Conservation (phyloP, 2,888 invertebrate species). For the Sminthurides aquaticus region DNA sequence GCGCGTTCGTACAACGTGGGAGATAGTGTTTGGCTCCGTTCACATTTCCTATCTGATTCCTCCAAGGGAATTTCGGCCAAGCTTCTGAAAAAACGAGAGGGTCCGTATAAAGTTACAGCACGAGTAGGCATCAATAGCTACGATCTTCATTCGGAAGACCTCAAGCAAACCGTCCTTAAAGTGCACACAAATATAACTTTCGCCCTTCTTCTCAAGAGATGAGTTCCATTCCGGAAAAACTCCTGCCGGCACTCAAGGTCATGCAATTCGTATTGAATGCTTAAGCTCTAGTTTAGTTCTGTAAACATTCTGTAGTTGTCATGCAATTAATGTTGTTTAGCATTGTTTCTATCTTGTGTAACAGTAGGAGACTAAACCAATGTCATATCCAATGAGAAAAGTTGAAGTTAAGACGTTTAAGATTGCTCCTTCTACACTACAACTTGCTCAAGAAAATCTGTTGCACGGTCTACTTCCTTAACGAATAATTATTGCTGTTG, state of each 20-base stretch:
- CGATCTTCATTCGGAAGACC: not conserved
- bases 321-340: too few relatives aligned
- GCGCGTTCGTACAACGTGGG: not conserved
- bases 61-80: conserved; percentile 1
- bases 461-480: not conserved
- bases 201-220: too few relatives aligned
- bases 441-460: not conserved
- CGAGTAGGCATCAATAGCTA: not conserved
- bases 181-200: not conserved
- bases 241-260: not conserved
- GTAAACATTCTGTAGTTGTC: not conserved
- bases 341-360: not conserved
- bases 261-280: not conserved
- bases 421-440: not conserved
- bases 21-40: not conserved
- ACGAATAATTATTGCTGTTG: not conserved
- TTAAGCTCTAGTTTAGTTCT: not conserved
- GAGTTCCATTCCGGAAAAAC: not conserved
- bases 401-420: not conserved
- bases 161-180: not conserved
- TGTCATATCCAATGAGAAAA: not conserved
- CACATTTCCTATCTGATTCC: conserved; percentile 3
- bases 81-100: conserved; percentile 20
- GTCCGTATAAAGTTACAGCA: conserved; percentile 21
- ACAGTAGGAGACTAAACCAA: not conserved